A percentile compares a stretch with the other conserved stretches of the same genome.
phyloP scores from a whole-genome alignment of 2,888 invertebrate genomes.

The Coleophora flavipennella region DNA sequence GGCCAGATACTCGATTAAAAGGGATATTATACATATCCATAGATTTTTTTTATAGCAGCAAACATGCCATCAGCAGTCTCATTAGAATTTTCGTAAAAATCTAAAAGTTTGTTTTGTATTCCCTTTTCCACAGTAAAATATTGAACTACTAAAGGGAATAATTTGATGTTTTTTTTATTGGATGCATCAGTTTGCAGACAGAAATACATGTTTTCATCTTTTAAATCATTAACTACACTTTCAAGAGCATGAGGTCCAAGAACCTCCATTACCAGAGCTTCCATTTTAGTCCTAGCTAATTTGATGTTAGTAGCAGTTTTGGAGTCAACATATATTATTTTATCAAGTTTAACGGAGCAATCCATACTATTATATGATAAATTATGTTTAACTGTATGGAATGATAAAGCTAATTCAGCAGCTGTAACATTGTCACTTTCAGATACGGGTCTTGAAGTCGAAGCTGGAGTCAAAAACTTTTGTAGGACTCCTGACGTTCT shows the following conservation, averaged over 20 bases:
- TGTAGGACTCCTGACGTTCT: slow-evolving; percentile 9
- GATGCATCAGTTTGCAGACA: slow-evolving; percentile 24
- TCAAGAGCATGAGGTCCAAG: slow-evolving; percentile 16
- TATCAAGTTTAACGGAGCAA: slow-evolving; percentile 19
- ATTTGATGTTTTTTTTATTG: slow-evolving; percentile 23
- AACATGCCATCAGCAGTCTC: slow-evolving; percentile 23
- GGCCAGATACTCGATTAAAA: slow-evolving; percentile 22
- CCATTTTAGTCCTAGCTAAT: slow-evolving; percentile 23
- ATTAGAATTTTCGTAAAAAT: slow-evolving; percentile 23
- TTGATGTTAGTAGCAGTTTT: slow-evolving; percentile 15
- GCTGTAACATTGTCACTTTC: slow-evolving; percentile 11
- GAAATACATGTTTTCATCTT: slow-evolving; percentile 17
- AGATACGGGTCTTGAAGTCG: slow-evolving; percentile 10
- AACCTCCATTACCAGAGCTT: too few relatives aligned
- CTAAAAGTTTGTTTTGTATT: slow-evolving; percentile 19
- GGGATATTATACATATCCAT: slow-evolving; percentile 16
- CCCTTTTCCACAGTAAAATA: slow-evolving; percentile 19
- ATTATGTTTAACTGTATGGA: slow-evolving; percentile 26
- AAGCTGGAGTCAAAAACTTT: slow-evolving; percentile 13
- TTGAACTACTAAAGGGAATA: slow-evolving; percentile 22
- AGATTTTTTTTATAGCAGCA: too few relatives aligned
- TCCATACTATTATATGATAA: slow-evolving; percentile 25
- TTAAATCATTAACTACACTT: slow-evolving; percentile 18
- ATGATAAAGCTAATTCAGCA: slow-evolving; percentile 20
- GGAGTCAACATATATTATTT: slow-evolving; percentile 19